Evolutionary conservation across 1,140 invertebrate genomes (phyloP).

Genomic region (Hermetia illucens): DNA sequence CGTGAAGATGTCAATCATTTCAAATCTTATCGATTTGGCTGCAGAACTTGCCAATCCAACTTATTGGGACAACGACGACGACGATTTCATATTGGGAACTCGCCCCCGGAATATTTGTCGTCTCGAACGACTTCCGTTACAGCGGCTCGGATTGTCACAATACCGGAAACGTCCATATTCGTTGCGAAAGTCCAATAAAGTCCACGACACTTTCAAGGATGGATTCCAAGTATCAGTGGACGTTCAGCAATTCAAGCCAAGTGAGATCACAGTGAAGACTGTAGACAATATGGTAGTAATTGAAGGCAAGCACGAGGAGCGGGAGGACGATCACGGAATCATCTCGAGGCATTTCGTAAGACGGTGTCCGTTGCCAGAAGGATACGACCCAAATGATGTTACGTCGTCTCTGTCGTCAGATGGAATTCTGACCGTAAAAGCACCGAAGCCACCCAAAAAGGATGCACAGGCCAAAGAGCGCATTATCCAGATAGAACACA

Average conservation of each 20-base stretch:
- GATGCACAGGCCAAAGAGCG: slow-evolving; percentile 14
- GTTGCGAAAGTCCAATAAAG: too few species aligned
- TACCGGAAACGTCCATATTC: too few species aligned
- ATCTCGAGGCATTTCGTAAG: slow-evolving; percentile 58
- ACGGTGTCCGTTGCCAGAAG: slow-evolving; percentile 51
- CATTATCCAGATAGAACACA: slow-evolving; percentile 5
- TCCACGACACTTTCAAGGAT: too few species aligned
- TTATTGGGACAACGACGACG: too few species aligned
- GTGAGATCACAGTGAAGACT: slow-evolving; percentile 70
- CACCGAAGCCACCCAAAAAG: slow-evolving; percentile 35
- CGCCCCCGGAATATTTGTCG: too few species aligned
- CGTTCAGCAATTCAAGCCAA: slow-evolving; percentile 71
- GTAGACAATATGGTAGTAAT: slow-evolving; percentile 52
- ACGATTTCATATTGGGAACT: too few species aligned
- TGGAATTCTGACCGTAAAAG: slow-evolving; percentile 52
- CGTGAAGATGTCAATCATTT: too few species aligned
- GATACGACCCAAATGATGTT: slow-evolving; percentile 45
- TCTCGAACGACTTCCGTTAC: too few species aligned
- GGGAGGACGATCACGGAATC: slow-evolving; percentile 55
- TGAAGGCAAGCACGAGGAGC: slow-evolving; percentile 63
- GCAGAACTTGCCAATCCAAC: too few species aligned
- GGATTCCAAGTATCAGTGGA: slow-evolving; percentile 58
- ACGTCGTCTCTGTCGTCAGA: slow-evolving; percentile 55
- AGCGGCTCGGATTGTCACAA: too few species aligned
- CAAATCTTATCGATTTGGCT: too few species aligned